Evolutionary conservation across 2,113 vertebrate species (phyloP), one percentile per base, ranked within the genome.

Genomic region (Solea solea): DNA sequence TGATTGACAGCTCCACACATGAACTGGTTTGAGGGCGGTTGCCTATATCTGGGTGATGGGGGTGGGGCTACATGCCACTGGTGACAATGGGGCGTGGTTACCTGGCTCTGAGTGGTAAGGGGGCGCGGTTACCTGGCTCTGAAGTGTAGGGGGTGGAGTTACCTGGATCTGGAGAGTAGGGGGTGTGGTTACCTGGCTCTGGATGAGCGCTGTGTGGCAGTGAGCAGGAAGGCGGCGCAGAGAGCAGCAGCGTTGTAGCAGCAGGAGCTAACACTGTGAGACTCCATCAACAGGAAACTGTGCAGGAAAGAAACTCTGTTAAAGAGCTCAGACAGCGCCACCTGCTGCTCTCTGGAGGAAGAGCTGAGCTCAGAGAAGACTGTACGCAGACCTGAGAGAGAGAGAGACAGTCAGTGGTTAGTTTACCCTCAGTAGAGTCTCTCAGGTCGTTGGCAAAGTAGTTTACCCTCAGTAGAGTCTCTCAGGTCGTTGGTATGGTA

Each of bases 251-350:
- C 87, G 25, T 94, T 94, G 86, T 94, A 95, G 57, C 93, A 81
- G 66, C 91, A 84, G 15, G 93, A 95, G 84, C 90, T 91, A 46
- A 95, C 77, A 1, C 92, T 93, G 72, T 93, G 91, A 0, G 94
- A 88, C 70, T 95, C 94, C 10, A 92, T 89, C 86, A 95, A 72
- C 55, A 95, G 84, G 82, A 95, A 95, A 41, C 81, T 93, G 65
- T 95, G 94, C 70, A 95, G 85, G 83, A 94, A 95, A 45, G 93
- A 84, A 2, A 95, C 88, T 10, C 94, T 89, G 86, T 90, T 91
- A 54, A 95, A 95, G 76, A 95, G 93, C 55, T 95, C 93, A 0
- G 93, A 92, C 68, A 94, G 93, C 7, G 85, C 88, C 75, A 93
- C 84, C 71, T 94, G 94, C 87, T 95, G 95, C 66, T 93, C 89